Percentiles rank a stretch among this genome's conserved stretches.
Evolutionary conservation across 35 echinoderm and acorn worm species (phyloP).

Genomic region (Hemicentrotus pulcherrimus): DNA sequence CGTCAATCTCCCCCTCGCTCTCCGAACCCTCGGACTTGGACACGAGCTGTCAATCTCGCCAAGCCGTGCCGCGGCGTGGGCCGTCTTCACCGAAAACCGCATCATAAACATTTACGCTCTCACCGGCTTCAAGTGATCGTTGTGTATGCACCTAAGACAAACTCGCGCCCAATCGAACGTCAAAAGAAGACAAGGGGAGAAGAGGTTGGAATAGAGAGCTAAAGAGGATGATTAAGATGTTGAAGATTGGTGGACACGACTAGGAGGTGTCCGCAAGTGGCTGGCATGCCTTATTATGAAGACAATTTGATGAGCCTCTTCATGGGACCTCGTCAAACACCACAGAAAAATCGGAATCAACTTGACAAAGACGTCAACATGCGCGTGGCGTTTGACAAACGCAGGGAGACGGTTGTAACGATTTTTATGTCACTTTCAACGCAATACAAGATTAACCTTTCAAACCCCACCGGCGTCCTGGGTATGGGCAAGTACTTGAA

Average conservation of each 20-base stretch:
- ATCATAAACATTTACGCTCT: conserved; percentile 48
- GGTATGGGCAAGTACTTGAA: not conserved
- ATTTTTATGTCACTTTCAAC: not conserved
- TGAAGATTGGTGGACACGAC: not conserved
- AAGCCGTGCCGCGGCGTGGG: not conserved
- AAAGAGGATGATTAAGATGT: conserved; percentile 19
- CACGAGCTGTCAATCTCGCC: not conserved
- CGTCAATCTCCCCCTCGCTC: not conserved
- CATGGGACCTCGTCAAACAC: not conserved
- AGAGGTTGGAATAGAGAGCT: conserved; percentile 7
- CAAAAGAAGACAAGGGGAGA: not conserved
- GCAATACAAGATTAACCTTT: conserved; percentile 13
- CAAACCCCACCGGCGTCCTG: not conserved
- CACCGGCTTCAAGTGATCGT: conserved; percentile 21
- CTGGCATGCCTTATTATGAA: not conserved
- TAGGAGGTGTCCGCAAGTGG: not conserved
- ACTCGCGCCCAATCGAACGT: not conserved
- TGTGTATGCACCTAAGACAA: conserved; percentile 47
- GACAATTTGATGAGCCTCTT: conserved; percentile 3
- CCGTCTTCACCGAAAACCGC: conserved; percentile 9
- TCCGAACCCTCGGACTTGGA: not conserved
- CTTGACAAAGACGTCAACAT: not conserved
- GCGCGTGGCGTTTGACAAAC: not conserved
- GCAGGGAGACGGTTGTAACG: not conserved
- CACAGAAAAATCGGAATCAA: not conserved